These are phyloP conservation scores for Grapholita molesta DNA, from an alignment of 1,140 invertebrate genomes.

Conservation along the genomic window DNA sequence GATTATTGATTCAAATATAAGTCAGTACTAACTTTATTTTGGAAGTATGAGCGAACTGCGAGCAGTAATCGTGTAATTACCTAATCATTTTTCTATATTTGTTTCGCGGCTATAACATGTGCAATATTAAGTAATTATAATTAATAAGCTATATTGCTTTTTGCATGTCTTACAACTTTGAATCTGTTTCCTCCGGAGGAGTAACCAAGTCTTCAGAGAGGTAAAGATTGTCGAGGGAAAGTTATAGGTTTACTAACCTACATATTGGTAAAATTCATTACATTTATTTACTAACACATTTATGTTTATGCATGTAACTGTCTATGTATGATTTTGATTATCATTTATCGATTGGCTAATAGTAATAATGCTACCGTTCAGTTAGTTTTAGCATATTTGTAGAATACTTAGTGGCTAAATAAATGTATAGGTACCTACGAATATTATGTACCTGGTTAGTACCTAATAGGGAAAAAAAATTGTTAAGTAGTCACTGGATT, in stretches of 20 bases:
- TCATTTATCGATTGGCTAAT: not conserved
- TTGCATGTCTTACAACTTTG: slow-evolving; percentile 84
- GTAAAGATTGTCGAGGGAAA: slow-evolving; percentile 39
- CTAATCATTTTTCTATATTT: not conserved
- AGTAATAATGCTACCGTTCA: too few relatives aligned
- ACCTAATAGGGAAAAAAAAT: too few relatives aligned
- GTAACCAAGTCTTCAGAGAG: slow-evolving; percentile 78
- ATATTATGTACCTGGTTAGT: too few relatives aligned
- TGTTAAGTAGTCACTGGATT: too few relatives aligned
- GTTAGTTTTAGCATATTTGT: too few relatives aligned
- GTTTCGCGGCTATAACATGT: not conserved
- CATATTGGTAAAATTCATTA: not conserved
- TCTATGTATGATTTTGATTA: not conserved
- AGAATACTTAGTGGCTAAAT: not conserved
- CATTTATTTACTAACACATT: not conserved
- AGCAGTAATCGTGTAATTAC: too few relatives aligned
- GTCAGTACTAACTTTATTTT: too few relatives aligned
- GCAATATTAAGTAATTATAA: slow-evolving; percentile 77
- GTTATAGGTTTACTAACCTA: not conserved
- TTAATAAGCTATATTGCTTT: slow-evolving; percentile 80
- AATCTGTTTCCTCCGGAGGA: slow-evolving; percentile 80
- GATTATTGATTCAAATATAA: too few relatives aligned
- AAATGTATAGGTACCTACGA: too few relatives aligned
- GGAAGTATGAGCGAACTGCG: too few relatives aligned
- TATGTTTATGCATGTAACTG: not conserved